Evolutionary conservation across 2,113 vertebrate species (phyloP), one percentile per base, ranked within the genome.

Genomic region (Ailurus styani): DNA sequence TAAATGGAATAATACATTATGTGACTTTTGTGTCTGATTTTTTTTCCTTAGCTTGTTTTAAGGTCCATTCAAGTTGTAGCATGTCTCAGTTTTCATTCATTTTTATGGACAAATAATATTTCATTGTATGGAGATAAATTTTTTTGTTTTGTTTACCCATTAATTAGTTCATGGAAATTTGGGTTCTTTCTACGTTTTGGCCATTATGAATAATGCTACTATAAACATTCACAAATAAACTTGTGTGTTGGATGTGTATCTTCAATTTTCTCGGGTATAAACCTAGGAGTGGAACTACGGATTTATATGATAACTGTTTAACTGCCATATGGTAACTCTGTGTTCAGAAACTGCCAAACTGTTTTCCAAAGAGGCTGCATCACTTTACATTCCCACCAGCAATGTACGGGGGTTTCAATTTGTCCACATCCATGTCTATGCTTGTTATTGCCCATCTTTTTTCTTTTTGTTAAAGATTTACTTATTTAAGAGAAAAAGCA

Each of bases 91-190:
- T 89, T 52, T 89, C n/a, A 89, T 86, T 91, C 20, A 4, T 87
- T 93, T 96, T 82, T 96, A 86, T 60, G 64, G 70, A 15, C n/a
- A 79, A 85, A 57, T 90, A 77, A 52, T 57, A 91, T 37, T 84
- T n/a, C n/a, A 5, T 21, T 78, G 31, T 37, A 73, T 37, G 34
- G 20, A 82, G 25, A 93, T 50, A 78, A 29, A 60, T 31, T 79
- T 93, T 70, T 77, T 77, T 18, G 27, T 77, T 77, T 73, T 93
- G 34, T 64, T 96, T 52, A 81, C 18, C 47, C n/a, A 79, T 66
- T 75, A 31, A 96, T 83, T 29, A 79, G 21, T n/a, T 96, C 54
- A 77, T 29, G 17, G 64, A 93, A 29, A 93, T 82, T 18, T 70
- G 29, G 21, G 54, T 10, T 57, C 45, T 85, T 95, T 81, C 31